These are phyloP conservation scores for Hydractinia echinata DNA, from an alignment of 30 jellyfish, hydroid and myxozoan genomes.

Conservation along the genomic window DNA sequence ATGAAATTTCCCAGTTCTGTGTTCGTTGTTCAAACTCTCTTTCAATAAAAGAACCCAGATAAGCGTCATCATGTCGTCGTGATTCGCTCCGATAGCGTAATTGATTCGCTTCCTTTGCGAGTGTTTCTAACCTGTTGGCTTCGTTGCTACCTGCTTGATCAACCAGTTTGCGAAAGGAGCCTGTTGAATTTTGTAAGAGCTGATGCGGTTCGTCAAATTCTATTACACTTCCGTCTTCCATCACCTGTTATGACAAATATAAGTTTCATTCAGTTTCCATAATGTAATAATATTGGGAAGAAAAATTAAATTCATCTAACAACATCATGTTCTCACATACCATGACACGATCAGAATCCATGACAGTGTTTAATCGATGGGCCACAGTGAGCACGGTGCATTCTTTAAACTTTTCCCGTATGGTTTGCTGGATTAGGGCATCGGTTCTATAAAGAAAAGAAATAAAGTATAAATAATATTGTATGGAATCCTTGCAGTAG, in stretches of 20 bases:
- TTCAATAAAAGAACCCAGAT: too few relatives aligned
- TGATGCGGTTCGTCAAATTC: constrained; percentile 76
- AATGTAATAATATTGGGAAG: too few relatives aligned
- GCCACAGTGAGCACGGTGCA: constrained; percentile 94
- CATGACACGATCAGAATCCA: constrained; percentile 94
- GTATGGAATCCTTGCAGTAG: too few relatives aligned
- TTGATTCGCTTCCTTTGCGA: constrained; percentile 67
- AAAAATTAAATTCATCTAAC: too few relatives aligned
- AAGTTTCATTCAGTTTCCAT: too few relatives aligned
- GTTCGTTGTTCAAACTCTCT: too few relatives aligned
- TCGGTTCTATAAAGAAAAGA: constrained; percentile 58
- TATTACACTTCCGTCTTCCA: constrained; percentile 47
- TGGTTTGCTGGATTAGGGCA: constrained; percentile 64
- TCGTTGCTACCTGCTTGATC: constrained; percentile 69
- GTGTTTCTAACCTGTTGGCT: constrained; percentile 59
- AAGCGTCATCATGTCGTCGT: too few relatives aligned
- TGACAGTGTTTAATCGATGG: constrained; percentile 90
- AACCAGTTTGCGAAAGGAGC: constrained; percentile 59
- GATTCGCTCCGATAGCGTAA: constrained; percentile 10
- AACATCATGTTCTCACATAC: constrained; percentile 27
- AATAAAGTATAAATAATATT: background rate
- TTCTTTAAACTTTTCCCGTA: constrained; percentile 69
- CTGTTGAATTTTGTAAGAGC: constrained; percentile 47
- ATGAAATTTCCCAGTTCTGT: too few relatives aligned
- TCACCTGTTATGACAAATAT: constrained; percentile 27